Evolutionary conservation across 1,140 invertebrate species (phyloP), one percentile per base, ranked within the genome.

Genomic region (Eupeodes corollae): DNA sequence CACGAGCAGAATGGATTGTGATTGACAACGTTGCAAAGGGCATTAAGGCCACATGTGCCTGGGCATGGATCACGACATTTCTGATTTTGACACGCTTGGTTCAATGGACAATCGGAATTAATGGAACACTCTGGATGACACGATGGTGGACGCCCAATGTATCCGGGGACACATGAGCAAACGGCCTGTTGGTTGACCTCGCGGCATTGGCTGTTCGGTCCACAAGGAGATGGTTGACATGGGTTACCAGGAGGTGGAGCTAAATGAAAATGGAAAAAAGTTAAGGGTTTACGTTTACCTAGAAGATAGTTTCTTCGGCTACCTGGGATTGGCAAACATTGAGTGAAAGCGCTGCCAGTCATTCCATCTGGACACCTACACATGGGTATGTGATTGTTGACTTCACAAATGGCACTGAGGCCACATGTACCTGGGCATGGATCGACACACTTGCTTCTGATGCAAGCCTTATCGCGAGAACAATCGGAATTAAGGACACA

Each of bases 1-100:
- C 87, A 90, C 58, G 77, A 83, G 61, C 87, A 90, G 42, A 87
- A 79, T 16, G 87, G 85, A 59, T 78, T 84, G 57, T 90, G 88
- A 53, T 82, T 85, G n/a, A 88, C 78, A 2, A 87, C 83, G 66
- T 80, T 78, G 61, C 88, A 91, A 32, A 79, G 69, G 5, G 88
- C 78, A 54, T 82, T 77, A 1, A 73, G 51, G 2, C 82, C 83
- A 62, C 84, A 87, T 3, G 80, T 76, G 15, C 79, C 80, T 9
- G 73, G 70, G 52, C 81, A 83, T 21, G 80, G 79, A 60, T 83
- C 75, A 42, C 68, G 67, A 57, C 84, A 87, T 57, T 79, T 82
- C 53, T 80, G 77, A 57, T 82, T 83, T n/a, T 79, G 71, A 61
- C 83, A 86, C 31, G 81, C 79, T 52, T 78, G 57, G 47, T 77